A percentile compares a stretch with the other conserved stretches of the same genome.
Conservation (phyloP, 2,797 vertebrate genomes). For the Rallus crepitans region DNA sequence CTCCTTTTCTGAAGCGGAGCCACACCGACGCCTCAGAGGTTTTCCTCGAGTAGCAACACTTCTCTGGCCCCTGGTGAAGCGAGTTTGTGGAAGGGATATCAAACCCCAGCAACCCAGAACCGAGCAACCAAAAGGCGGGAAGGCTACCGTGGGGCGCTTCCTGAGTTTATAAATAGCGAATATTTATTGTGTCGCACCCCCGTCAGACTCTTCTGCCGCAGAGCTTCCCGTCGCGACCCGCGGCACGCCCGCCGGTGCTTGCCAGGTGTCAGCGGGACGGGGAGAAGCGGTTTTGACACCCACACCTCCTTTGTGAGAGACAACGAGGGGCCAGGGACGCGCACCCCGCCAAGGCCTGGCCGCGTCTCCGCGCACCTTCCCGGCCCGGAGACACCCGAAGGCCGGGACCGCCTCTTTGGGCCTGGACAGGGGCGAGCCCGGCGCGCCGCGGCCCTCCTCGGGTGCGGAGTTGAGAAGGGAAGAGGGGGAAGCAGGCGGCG, state of each 20-base stretch:
- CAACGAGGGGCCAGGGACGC: neutral
- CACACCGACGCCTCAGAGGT: neutral
- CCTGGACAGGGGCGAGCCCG: neutral
- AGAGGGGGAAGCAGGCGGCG: neutral
- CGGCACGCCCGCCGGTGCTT: neutral
- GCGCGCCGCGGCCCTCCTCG: neutral
- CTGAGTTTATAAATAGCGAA: neutral
- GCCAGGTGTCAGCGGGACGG: neutral
- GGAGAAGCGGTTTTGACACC: neutral
- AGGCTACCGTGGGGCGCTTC: neutral
- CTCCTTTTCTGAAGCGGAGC: neutral
- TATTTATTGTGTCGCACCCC: neutral
- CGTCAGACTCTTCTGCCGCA: neutral
- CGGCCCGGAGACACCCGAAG: neutral
- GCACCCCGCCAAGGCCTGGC: neutral
- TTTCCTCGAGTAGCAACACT: fast-evolving
- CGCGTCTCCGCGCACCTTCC: neutral
- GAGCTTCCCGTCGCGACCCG: neutral
- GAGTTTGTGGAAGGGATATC: neutral
- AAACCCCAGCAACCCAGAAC: neutral
- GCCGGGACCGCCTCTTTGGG: neutral
- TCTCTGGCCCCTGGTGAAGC: neutral
- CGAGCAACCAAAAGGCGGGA: neutral
- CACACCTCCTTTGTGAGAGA: neutral
- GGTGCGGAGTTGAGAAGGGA: no score